These are phyloP conservation scores for Chloroceryle inda DNA, from an alignment of 2,797 vertebrate genomes.

Conservation along the genomic window DNA sequence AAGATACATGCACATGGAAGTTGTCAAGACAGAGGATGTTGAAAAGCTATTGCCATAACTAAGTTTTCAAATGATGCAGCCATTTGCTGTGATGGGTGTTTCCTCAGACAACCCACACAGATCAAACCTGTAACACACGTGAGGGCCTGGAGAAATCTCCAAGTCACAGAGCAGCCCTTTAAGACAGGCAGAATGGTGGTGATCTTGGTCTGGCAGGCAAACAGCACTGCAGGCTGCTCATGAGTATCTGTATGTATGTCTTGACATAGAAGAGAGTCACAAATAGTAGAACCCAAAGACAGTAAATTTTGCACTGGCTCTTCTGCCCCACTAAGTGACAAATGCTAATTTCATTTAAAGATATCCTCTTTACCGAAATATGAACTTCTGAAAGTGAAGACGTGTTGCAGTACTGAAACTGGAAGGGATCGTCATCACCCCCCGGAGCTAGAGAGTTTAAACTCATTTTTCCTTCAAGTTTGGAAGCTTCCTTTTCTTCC, in stretches of 20 bases:
- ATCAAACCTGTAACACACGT: neutral
- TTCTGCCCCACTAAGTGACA: neutral
- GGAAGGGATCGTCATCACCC: neutral
- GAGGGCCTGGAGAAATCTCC: neutral
- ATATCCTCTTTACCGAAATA: neutral
- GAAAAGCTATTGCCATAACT: neutral
- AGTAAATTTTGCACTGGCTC: neutral
- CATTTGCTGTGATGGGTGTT: neutral
- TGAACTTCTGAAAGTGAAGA: neutral
- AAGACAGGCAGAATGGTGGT: neutral
- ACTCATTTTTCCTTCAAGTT: neutral
- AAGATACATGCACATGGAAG: neutral
- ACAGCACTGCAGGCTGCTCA: neutral
- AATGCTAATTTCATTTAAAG: neutral
- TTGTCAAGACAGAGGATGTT: neutral
- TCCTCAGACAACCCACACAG: neutral
- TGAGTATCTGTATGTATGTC: neutral
- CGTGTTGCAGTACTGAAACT: neutral
- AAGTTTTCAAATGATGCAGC: neutral
- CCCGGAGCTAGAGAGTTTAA: neutral
- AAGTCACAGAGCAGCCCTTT: neutral
- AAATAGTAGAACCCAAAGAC: neutral
- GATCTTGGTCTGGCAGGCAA: neutral
- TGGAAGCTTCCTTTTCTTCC: neutral
- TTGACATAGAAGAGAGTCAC: neutral